Evolutionary conservation across 2,113 vertebrate genomes (phyloP), one percentile per base, ranked within the genome.

Genomic region (Elgaria multicarinata): DNA sequence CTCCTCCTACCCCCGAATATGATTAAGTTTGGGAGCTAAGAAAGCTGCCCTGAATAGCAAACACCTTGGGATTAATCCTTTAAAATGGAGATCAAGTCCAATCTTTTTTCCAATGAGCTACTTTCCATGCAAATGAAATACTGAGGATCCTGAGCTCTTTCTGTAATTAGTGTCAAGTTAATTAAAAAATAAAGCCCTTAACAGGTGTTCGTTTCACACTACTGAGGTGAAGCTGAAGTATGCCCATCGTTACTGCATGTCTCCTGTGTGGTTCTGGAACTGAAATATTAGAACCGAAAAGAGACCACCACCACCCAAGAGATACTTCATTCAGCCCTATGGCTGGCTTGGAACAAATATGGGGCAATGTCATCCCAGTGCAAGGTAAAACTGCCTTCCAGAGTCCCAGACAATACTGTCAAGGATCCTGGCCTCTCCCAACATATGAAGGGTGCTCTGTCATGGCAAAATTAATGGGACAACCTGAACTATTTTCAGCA

Each of bases 61-160:
- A 78, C 44, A 79, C 75, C 46, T 46, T 36, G 75, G 75, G 24
- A 78, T 78, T 87, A 87, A 87, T 87, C 76, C 42, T 78, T 79
- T 79, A 67, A 87, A 87, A 87, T 53, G 76, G 62, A 87, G 76
- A 78, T 8, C 75, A n/a, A 67, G 18, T 46, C 28, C 74, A 53
- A 67, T 79, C 44, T 87, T 79, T 62, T 87, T 79, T 87, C 62
- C 24, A 16, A 14, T 31, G 76, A 79, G 58, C 86, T 79, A 79
- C 44, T 87, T 87, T 87, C 86, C 42, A 87, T 87, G 75, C 86
- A 87, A 87, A 87, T 87, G 62, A 87, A 87, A 13, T 79, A 67
- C 46, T 87, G 62, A 64, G 14, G 36, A 67, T 77, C 42, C 58
- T 42, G 31, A 79, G 33, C 62, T 79, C 77, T 87, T 78, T 67